These are phyloP conservation scores for Chelmon rostratus DNA, from an alignment of 2,797 vertebrate species.

Conservation along the genomic window DNA sequence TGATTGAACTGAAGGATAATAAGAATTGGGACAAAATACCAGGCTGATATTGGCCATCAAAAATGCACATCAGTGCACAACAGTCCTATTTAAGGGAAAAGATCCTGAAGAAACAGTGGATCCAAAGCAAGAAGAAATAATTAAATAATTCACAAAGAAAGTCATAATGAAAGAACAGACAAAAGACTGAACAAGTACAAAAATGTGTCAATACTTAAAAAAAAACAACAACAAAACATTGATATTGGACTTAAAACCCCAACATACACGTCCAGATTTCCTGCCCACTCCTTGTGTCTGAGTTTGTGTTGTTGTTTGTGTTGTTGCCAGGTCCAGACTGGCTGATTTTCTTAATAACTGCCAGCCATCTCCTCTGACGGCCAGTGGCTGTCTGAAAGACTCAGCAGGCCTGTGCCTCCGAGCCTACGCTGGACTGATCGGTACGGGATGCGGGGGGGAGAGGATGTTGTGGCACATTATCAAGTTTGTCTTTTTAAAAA, in stretches of 20 bases:
- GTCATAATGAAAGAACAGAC: constrained; percentile 1
- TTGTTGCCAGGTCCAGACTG: constrained; percentile 90
- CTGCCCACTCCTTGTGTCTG: constrained; percentile 36
- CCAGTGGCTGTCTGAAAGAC: constrained; percentile 87
- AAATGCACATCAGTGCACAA: not conserved
- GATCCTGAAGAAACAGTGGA: not conserved
- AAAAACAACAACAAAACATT: not conserved
- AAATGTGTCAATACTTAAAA: no score
- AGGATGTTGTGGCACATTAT: not conserved
- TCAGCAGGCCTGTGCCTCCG: constrained; percentile 90
- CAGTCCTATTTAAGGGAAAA: not conserved
- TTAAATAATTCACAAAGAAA: not conserved
- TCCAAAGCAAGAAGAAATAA: not conserved
- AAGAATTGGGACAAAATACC: not conserved
- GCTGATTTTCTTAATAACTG: constrained; percentile 95
- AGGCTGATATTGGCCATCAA: not conserved
- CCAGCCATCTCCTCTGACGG: constrained; percentile 84
- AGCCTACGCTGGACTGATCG: constrained; percentile 95
- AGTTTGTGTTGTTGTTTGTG: constrained; percentile 57
- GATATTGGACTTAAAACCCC: constrained; percentile 17
- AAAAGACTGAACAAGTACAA: not conserved
- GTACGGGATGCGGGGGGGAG: constrained; percentile 75
- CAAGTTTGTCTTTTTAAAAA: not conserved
- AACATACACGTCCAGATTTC: constrained; percentile 22
- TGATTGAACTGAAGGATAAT: not conserved